Base-by-base conservation (phyloP, 2,797 vertebrate species). In the Xenopus petersii region DNA sequence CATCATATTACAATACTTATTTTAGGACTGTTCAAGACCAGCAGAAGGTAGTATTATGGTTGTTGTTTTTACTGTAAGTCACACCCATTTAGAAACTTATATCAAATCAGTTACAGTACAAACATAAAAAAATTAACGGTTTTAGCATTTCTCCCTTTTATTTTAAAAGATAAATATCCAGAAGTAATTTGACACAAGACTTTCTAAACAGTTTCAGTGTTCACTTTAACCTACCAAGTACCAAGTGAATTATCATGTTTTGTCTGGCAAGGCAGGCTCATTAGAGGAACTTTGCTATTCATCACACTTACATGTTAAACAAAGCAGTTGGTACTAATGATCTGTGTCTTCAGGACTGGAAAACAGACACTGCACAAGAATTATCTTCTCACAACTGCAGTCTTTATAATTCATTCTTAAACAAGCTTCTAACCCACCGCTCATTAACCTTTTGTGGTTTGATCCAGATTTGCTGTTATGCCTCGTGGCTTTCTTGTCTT, bases 401-500 rank as follows among this genome's bases (percentile, higher is more conserved):
- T 77, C 49, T 83, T 83, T 74, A 87, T 87, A 88, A 82, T 83
- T 86, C 82, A 79, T 79, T 86, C 80, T 42, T 66, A 87, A 86
- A 70, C 83, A 75, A 15, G 26, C 80, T 82, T 80, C 85, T 86
- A 80, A 79, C 83, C 85, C 86, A 81, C 76, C 84, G 84, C 84
- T 87, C 87, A 86, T 89, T 89, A 91, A 90, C 87, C 87, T 91
- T 88, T 86, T 79, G 79, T 84, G 84, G 84, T 86, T 87, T 86
- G 84, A 75, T 82, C 81, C 80, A 77, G 84, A 80, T 87, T 86
- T 66, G 80, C 79, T 73, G 82, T 79, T 83, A 77, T 15, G 71
- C 55, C 70, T 74, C 77, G 75, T 82, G 60, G 12, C 80, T 73
- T 54, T 74, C 67, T 80, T 79, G 60, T 74, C 69, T 69, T 74